These are phyloP conservation scores for Hippocampus kuda DNA, from an alignment of 2,797 vertebrate genomes.

Conservation along the genomic window DNA sequence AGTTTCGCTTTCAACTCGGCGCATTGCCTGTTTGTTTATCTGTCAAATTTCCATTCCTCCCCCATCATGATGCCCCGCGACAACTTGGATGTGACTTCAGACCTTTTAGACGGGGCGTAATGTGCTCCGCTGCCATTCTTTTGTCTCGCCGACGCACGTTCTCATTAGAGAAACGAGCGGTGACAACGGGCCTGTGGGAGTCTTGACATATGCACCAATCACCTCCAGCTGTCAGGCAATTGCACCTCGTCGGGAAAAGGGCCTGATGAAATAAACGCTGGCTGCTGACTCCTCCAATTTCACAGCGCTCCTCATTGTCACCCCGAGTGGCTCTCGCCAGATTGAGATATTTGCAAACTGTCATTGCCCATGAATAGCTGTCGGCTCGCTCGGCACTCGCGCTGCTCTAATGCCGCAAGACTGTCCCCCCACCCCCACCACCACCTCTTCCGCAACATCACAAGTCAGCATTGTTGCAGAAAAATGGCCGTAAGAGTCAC, in stretches of 20 bases:
- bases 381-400: constrained; percentile 71
- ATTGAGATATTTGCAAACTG: constrained; percentile 99
- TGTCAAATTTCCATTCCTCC: neutral
- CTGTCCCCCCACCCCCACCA: constrained; percentile 15
- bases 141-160: constrained; percentile 55
- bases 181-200: constrained; percentile 46
- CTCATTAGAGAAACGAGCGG: constrained; percentile 63
- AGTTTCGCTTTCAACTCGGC: neutral
- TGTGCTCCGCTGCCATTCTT: constrained; percentile 11
- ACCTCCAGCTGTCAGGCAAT: constrained; percentile 76
- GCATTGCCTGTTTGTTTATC: neutral
- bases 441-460: constrained; percentile 29
- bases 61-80: neutral
- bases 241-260: constrained; percentile 74
- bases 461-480: constrained; percentile 31
- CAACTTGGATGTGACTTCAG: neutral
- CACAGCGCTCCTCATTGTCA: constrained; percentile 79
- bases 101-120: neutral
- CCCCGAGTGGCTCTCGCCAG: constrained; percentile 78
- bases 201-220: constrained; percentile 57
- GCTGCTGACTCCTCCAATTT: constrained; percentile 95
- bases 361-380: constrained; percentile 95
- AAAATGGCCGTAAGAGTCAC: constrained; percentile 29
- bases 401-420: constrained; percentile 47
- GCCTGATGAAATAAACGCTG: constrained; percentile 89